phyloP scores from a whole-genome alignment of 2,888 invertebrate species.

The Seira musarum region DNA sequence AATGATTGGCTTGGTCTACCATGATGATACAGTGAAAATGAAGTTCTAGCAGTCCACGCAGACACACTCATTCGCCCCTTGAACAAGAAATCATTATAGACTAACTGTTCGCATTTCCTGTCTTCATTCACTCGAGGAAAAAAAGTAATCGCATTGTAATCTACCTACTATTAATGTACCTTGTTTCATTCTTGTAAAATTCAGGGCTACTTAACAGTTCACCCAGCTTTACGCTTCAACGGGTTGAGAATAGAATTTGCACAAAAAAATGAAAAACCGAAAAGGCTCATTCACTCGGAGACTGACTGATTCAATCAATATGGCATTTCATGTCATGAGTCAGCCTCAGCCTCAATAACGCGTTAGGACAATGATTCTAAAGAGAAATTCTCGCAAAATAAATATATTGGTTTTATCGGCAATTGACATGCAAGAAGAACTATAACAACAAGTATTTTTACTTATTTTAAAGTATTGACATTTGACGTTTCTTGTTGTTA shows the following conservation, averaged over 20 bases:
- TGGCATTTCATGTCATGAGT: too few species aligned
- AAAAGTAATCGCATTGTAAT: neutral
- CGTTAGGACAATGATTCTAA: too few species aligned
- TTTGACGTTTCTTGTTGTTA: neutral
- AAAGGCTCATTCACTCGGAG: neutral
- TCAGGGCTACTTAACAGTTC: conserved; percentile 42
- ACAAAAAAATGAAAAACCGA: too few species aligned
- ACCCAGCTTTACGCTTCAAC: conserved; percentile 48
- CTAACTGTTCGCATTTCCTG: conserved; percentile 56
- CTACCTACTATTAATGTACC: conserved; percentile 1
- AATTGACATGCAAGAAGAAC: neutral
- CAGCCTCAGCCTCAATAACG: too few species aligned
- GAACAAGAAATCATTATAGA: conserved; percentile 29
- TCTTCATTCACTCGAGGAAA: conserved; percentile 33
- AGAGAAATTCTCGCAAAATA: too few species aligned
- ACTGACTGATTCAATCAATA: too few species aligned
- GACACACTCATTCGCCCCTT: neutral
- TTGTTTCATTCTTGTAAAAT: neutral
- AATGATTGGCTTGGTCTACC: too few species aligned
- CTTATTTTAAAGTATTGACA: neutral
- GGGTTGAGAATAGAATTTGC: neutral
- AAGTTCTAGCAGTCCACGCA: neutral
- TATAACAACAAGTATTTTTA: neutral
- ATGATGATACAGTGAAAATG: neutral
- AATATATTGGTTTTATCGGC: too few species aligned